phyloP scores from a whole-genome alignment of 2,888 invertebrate species.

The Platynereis dumerilii region DNA sequence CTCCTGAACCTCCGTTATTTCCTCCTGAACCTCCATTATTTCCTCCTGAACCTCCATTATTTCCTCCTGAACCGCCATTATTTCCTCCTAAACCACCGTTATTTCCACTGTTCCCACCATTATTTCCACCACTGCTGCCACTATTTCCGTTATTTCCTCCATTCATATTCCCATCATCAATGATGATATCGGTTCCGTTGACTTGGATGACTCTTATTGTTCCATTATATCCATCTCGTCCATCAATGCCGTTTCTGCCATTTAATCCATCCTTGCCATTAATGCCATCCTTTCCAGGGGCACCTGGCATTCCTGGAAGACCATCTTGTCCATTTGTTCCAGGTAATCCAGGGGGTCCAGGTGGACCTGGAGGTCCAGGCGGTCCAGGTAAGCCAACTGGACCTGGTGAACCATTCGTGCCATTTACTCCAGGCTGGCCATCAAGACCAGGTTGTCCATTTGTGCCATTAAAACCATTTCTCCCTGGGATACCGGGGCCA shows the following conservation, averaged over 20 bases:
- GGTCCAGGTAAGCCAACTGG: constrained; percentile 6
- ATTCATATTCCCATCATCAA: not conserved
- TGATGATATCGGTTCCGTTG: not conserved
- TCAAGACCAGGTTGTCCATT: constrained; percentile 4
- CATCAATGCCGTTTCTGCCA: constrained; percentile 17
- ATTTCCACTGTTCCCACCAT: too few species aligned
- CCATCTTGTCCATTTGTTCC: constrained; percentile 23
- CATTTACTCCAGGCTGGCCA: constrained; percentile 6
- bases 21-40: too few species aligned
- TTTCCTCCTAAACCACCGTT: too few species aligned
- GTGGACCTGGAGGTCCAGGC: constrained; percentile 20
- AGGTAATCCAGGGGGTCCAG: constrained; percentile 15
- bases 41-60: too few species aligned
- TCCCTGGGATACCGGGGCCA: not conserved
- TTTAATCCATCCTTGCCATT: constrained; percentile 1
- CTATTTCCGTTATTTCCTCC: not conserved
- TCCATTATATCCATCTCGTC: constrained; percentile 8
- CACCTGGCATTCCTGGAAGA: constrained; percentile 21
- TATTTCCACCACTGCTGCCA: not conserved
- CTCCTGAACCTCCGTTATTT: too few species aligned
- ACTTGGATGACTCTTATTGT: not conserved
- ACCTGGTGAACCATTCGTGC: not conserved
- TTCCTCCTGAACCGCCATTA: too few species aligned
- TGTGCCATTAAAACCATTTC: not conserved
- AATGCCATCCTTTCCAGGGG: constrained; percentile 5